phyloP scores from a whole-genome alignment of 2,888 invertebrate genomes.

The Galerucella pusilla region DNA sequence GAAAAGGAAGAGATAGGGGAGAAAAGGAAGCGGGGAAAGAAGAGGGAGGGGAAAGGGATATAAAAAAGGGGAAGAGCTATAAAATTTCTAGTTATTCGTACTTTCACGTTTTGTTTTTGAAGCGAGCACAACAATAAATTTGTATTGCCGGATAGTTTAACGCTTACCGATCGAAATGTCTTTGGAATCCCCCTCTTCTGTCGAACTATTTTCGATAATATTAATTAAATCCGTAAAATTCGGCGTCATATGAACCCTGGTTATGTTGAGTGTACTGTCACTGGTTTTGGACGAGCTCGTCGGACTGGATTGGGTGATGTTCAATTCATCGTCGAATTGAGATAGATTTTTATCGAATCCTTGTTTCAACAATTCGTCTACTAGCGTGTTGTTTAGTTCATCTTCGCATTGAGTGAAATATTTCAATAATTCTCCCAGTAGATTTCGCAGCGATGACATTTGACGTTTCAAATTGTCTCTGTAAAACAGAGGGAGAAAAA shows the following conservation, averaged over 20 bases:
- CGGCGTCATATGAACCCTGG: constrained; percentile 77
- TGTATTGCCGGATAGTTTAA: background rate
- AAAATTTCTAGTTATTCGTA: too few species aligned
- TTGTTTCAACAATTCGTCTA: constrained; percentile 71
- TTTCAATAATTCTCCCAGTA: constrained; percentile 76
- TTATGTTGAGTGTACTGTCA: constrained; percentile 46
- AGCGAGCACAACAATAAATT: too few species aligned
- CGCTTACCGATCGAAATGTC: constrained; percentile 58
- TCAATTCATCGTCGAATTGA: constrained; percentile 51
- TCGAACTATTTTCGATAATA: constrained; percentile 72
- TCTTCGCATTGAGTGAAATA: constrained; percentile 83
- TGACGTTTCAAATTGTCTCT: constrained; percentile 77
- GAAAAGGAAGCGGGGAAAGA: too few species aligned
- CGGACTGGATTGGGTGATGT: constrained; percentile 50
- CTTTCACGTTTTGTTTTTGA: too few species aligned
- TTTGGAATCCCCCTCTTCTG: constrained; percentile 68
- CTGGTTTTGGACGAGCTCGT: constrained; percentile 50
- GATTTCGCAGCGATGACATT: constrained; percentile 73
- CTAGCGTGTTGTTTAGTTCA: constrained; percentile 80
- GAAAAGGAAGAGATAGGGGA: too few species aligned
- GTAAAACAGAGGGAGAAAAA: too few species aligned
- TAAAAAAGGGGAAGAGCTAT: too few species aligned
- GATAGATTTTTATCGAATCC: constrained; percentile 55
- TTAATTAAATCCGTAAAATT: constrained; percentile 72
- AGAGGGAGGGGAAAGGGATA: too few species aligned